Conservation (phyloP, 2,888 invertebrate genomes). For the Philereme vetulata region DNA sequence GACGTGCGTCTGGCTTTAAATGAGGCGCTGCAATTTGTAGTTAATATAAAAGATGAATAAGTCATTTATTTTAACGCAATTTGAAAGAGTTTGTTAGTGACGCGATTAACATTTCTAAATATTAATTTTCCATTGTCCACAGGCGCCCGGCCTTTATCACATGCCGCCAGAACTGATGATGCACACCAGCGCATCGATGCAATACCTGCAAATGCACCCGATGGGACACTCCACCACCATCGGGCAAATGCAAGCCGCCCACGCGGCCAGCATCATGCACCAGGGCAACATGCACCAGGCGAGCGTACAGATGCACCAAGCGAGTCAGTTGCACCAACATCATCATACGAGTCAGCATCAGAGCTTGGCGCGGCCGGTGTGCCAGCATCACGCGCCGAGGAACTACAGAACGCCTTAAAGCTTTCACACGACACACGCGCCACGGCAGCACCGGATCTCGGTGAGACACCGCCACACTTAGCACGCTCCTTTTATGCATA, state of each 20-base stretch:
- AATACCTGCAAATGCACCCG: constrained; percentile 71
- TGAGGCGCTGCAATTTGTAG: too few relatives aligned
- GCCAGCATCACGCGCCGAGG: constrained; percentile 60
- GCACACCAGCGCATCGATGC: constrained; percentile 73
- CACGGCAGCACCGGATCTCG: constrained; percentile 16
- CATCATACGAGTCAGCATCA: constrained; percentile 20
- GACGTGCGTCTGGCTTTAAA: too few relatives aligned
- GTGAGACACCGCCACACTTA: background rate
- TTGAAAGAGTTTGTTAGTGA: too few relatives aligned
- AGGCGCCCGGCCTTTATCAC: constrained; percentile 77
- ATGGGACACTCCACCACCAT: constrained; percentile 47
- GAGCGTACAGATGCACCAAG: constrained; percentile 33
- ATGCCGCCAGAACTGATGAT: constrained; percentile 79
- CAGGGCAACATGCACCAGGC: constrained; percentile 38
- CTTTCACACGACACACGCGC: constrained; percentile 40
- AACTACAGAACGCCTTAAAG: constrained; percentile 48
- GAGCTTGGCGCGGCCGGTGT: constrained; percentile 50
- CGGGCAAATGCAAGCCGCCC: constrained; percentile 46
- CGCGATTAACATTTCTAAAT: background rate
- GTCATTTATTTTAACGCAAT: too few relatives aligned
- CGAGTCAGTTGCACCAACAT: background rate
- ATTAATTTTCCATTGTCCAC: constrained; percentile 31
- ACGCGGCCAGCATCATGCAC: constrained; percentile 44
- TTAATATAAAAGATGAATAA: too few relatives aligned
- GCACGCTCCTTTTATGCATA: too few relatives aligned